Conservation (phyloP, 2,888 invertebrate species). For the Andrena bicolor region DNA sequence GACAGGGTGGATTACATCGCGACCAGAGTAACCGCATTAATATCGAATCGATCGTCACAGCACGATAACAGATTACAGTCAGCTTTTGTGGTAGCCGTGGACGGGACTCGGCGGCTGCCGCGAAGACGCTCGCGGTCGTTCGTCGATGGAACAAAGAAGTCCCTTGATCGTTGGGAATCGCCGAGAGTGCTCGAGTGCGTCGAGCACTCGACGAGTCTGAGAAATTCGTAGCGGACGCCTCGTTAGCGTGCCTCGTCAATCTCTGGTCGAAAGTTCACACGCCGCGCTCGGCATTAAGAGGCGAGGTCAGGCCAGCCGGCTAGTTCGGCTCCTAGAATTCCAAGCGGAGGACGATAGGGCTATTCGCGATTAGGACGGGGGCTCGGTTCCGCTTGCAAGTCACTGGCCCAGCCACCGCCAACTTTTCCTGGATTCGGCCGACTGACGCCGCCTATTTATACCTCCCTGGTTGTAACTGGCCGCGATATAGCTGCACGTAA, state of each 20-base stretch:
- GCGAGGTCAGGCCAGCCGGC: no score
- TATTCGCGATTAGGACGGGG: background rate
- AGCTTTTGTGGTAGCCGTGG: slow-evolving; percentile 37
- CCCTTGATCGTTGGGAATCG: slow-evolving; percentile 47
- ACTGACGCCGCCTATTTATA: slow-evolving; percentile 67
- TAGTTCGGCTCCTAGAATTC: no score
- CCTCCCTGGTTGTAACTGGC: slow-evolving; percentile 45
- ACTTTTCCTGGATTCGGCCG: slow-evolving; percentile 69
- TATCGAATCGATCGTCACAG: slow-evolving; percentile 51
- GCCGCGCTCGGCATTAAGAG: background rate
- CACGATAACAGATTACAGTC: slow-evolving; percentile 60
- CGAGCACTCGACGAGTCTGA: slow-evolving; percentile 15
- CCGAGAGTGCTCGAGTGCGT: slow-evolving; percentile 5
- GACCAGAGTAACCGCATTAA: slow-evolving; percentile 21
- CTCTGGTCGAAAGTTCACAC: slow-evolving; percentile 25
- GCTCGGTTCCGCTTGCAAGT: slow-evolving; percentile 30
- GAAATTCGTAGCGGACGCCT: slow-evolving; percentile 17
- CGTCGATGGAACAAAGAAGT: slow-evolving; percentile 47
- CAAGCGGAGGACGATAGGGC: background rate
- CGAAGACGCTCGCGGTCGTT: slow-evolving; percentile 19
- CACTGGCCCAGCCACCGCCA: slow-evolving; percentile 17
- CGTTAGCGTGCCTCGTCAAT: slow-evolving; percentile 41
- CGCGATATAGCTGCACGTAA: slow-evolving; percentile 35
- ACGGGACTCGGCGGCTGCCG: slow-evolving; percentile 10
- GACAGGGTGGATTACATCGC: background rate